Evolutionary conservation across 2,797 vertebrate genomes (phyloP), one percentile per base, ranked within the genome.

Genomic region (Kryptolebias ocellatus): DNA sequence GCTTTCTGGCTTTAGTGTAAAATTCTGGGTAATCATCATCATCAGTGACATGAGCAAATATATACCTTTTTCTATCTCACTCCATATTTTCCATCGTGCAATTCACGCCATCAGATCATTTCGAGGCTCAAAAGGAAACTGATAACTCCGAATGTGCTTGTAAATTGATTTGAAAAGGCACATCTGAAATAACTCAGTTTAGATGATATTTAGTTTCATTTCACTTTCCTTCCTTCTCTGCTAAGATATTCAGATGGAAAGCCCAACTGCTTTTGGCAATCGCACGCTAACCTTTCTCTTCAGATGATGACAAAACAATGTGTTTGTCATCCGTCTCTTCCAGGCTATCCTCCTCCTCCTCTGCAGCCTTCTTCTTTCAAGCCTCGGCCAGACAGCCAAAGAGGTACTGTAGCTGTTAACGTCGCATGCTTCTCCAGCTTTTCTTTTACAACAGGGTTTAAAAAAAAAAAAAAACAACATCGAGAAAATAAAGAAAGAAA

Each of bases 331-430:
- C 49, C 20, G 42, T 78, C 65, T 78, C 28, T 60, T 53, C 12
- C 83, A 94, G 92, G 92, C 37, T 88, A 92, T 79, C 85, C 72
- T 64, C 79, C 81, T 79, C 85, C 72, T 64, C 79, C 81, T 24
- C 70, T 83, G 60, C 87, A 80, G 67, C 87, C 86, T 0, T 87
- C 57, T 0, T 85, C 90, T 8, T 85, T 87, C 79, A 87, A 70
- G 44, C 88, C 87, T 50, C 78, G 87, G 34, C 39, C 85, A 66
- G 10, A 1, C 46, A 68, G 64, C 44, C 75, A 49, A 34, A 58
- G 71, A 92, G 93, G 94, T 94, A 91, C 27, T 17, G 51, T 29
- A 64, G 49, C 80, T 56, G 60, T 64, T 68, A 20, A 51, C 58
- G 45, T n/a, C 27, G 28, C 69, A 49, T 60, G 63, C 60, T 54